Conservation (phyloP, 2,888 invertebrate genomes). For the Julus scandinavius region DNA sequence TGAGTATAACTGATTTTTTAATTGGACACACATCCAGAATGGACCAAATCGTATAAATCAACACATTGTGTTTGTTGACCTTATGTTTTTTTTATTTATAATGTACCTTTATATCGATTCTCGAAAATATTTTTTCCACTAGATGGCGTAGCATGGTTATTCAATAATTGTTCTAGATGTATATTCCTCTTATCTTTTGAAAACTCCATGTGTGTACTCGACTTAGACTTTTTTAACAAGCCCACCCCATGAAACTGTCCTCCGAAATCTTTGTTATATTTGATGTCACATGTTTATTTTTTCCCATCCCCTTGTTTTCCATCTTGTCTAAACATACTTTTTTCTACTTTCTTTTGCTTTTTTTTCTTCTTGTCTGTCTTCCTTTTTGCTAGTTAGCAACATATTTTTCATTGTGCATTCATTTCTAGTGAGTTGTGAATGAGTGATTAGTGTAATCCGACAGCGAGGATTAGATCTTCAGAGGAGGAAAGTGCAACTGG, state of each 20-base stretch:
- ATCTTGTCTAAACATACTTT: slow-evolving; percentile 27
- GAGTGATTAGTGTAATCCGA: slow-evolving; percentile 46
- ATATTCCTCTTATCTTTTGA: not conserved
- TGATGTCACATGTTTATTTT: slow-evolving; percentile 25
- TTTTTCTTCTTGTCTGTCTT: not conserved
- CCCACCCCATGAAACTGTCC: slow-evolving; percentile 22
- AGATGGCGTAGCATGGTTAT: no score
- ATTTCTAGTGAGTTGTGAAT: slow-evolving; percentile 37
- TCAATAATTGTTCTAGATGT: no score
- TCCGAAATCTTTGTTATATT: slow-evolving; percentile 12
- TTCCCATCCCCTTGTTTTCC: slow-evolving; percentile 18
- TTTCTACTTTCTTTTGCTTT: not conserved
- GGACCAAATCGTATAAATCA: not conserved
- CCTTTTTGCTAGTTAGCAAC: slow-evolving; percentile 43
- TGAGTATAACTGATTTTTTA: not conserved
- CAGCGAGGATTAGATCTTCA: slow-evolving; percentile 41
- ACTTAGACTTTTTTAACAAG: slow-evolving; percentile 15
- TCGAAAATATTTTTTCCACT: no score
- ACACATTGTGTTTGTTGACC: slow-evolving; percentile 10
- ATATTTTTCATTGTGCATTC: slow-evolving; percentile 42
- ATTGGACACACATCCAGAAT: slow-evolving; percentile 7
- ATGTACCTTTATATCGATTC: not conserved
- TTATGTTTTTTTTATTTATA: not conserved
- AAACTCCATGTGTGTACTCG: not conserved
- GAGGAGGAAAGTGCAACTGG: slow-evolving; percentile 37